These are phyloP conservation scores for Microcebus murinus DNA, from an alignment of 2,113 vertebrate genomes.

Conservation along the genomic window DNA sequence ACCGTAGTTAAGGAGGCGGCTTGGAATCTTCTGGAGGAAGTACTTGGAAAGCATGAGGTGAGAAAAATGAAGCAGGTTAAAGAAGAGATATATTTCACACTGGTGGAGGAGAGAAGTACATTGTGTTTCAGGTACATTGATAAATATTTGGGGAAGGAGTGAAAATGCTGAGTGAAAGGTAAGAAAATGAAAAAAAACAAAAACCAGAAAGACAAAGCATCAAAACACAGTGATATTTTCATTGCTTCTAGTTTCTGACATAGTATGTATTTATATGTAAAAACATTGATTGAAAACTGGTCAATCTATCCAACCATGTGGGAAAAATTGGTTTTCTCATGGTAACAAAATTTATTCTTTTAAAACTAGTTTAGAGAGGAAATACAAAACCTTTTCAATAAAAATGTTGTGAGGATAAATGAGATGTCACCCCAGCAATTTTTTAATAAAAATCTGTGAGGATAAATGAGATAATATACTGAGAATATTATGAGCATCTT, in stretches of 20 bases:
- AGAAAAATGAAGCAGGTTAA: not conserved
- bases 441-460: constrained; percentile 49
- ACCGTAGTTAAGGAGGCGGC: not conserved
- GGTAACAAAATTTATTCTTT: not conserved
- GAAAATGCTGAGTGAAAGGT: not conserved
- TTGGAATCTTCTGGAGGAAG: not conserved
- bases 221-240: not conserved
- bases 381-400: not conserved
- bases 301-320: not conserved
- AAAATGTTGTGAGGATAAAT: constrained; percentile 33
- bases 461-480: constrained; percentile 47
- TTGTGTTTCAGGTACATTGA: not conserved
- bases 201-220: not conserved
- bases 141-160: not conserved
- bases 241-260: not conserved
- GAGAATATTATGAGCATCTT: not conserved
- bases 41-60: not conserved
- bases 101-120: not conserved
- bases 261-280: not conserved
- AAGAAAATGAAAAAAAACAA: not conserved
- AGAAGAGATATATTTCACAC: not conserved
- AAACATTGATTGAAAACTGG: not conserved
- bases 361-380: not conserved
- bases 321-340: not conserved
- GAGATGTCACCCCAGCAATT: not conserved